Conservation (phyloP, 2,888 invertebrate genomes). For the Zaprionus bogoriensis region DNA sequence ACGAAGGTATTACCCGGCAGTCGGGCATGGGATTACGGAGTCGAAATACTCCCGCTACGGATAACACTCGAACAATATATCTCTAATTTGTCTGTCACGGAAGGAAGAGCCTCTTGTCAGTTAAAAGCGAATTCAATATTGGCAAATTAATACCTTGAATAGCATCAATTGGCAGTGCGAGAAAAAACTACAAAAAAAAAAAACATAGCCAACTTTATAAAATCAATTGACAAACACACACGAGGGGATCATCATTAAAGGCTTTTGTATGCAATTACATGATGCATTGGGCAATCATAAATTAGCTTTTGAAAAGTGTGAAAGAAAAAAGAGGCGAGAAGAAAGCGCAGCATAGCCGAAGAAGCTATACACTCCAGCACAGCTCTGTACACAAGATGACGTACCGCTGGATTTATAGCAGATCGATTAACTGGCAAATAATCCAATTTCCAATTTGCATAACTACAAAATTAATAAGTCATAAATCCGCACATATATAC, state of each 20-base stretch:
- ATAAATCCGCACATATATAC: background rate
- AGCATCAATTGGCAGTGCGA: slow-evolving; percentile 4
- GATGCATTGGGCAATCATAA: slow-evolving; percentile 76
- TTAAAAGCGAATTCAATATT: slow-evolving; percentile 56
- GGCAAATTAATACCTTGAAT: slow-evolving; percentile 24
- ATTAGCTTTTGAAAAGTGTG: slow-evolving; percentile 66
- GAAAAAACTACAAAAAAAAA: slow-evolving; percentile 17
- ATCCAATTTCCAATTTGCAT: too few species aligned
- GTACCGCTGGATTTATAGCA: background rate
- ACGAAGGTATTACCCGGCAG: background rate
- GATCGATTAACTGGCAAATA: background rate
- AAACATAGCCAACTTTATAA: slow-evolving; percentile 13
- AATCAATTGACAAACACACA: slow-evolving; percentile 39
- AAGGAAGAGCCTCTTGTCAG: slow-evolving; percentile 8
- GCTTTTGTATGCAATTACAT: slow-evolving; percentile 78
- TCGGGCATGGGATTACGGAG: background rate
- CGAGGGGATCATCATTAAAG: slow-evolving; percentile 53
- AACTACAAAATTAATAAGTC: background rate
- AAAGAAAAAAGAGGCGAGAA: slow-evolving; percentile 7
- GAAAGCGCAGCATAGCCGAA: background rate
- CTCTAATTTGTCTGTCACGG: slow-evolving; percentile 9
- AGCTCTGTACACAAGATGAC: too few species aligned
- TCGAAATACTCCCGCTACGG: background rate
- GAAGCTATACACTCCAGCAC: background rate
- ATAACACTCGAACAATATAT: background rate